phyloP scores from a whole-genome alignment of 2,797 vertebrate genomes.

The Centropyge bicolor region DNA sequence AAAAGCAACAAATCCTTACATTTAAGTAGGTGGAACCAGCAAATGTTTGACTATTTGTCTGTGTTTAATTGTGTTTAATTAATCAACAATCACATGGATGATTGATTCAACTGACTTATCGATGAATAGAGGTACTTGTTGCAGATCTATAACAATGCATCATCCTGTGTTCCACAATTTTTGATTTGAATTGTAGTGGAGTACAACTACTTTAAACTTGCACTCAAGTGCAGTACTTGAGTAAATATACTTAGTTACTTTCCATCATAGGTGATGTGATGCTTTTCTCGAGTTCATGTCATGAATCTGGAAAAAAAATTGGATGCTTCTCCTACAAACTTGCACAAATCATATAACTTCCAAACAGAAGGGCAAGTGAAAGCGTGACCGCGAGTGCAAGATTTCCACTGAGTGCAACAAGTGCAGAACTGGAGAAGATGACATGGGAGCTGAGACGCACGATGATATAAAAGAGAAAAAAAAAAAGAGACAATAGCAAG shows the following conservation, averaged over 20 bases:
- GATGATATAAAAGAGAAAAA: conserved; percentile 10
- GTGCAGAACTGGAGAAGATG: conserved; percentile 60
- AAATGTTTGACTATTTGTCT: too few species aligned
- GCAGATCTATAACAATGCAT: background rate
- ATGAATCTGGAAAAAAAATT: conserved; percentile 34
- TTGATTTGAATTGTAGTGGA: background rate
- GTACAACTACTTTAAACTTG: background rate
- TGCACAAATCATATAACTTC: conserved; percentile 23
- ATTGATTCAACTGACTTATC: too few species aligned
- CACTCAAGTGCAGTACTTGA: background rate
- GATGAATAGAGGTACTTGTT: too few species aligned
- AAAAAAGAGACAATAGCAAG: conserved; percentile 21
- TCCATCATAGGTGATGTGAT: background rate
- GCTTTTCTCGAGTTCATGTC: conserved; percentile 28
- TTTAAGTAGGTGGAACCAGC: too few species aligned
- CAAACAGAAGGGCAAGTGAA: conserved; percentile 35
- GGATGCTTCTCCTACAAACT: conserved; percentile 34
- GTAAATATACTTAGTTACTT: background rate
- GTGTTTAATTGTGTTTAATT: too few species aligned
- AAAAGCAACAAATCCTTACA: too few species aligned
- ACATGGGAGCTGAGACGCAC: conserved; percentile 48
- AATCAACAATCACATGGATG: too few species aligned
- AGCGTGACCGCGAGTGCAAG: conserved; percentile 47
- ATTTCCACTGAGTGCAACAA: conserved; percentile 57
- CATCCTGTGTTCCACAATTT: background rate